A percentile compares a stretch with the other conserved stretches of the same genome.
These are phyloP conservation scores for Streptopelia turtur DNA, from an alignment of 2,797 vertebrate species.

Conservation along the genomic window DNA sequence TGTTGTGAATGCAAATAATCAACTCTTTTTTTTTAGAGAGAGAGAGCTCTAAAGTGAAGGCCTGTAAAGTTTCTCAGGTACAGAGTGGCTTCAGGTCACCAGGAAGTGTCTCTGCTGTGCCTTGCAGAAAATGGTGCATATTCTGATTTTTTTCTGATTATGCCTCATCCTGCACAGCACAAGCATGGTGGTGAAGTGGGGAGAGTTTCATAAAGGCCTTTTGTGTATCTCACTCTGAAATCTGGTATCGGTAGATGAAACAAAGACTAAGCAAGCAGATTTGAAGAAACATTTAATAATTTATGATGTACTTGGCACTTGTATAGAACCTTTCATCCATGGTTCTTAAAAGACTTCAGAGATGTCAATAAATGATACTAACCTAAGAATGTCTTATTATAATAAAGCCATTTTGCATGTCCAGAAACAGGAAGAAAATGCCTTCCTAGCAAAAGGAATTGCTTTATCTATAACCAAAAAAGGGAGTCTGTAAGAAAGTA, in stretches of 20 bases:
- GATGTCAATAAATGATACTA: conserved; percentile 37
- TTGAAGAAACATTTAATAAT: conserved; percentile 44
- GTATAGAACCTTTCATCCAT: conserved; percentile 11
- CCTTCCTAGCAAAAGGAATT: background rate
- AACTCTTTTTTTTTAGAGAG: too few relatives aligned
- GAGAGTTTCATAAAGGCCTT: background rate
- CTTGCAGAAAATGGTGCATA: background rate
- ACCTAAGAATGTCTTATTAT: background rate
- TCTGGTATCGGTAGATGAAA: conserved; percentile 9
- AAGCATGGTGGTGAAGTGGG: accelerated
- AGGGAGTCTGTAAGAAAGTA: background rate
- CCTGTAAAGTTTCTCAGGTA: background rate
- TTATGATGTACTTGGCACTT: conserved; percentile 15
- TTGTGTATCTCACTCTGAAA: background rate
- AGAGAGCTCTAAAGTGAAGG: too few relatives aligned
- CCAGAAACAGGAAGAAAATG: background rate
- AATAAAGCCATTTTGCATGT: conserved; percentile 27
- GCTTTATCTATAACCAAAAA: background rate
- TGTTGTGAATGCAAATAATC: background rate
- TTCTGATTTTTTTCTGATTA: background rate
- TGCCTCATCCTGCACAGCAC: background rate
- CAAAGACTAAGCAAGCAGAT: background rate
- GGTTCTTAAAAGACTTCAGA: conserved; percentile 17
- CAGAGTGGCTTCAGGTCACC: accelerated
- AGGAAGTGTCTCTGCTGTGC: background rate